Evolutionary conservation across 92 coral and sea anemone species (phyloP).

Genomic region (Parazoanthus swiftii): DNA sequence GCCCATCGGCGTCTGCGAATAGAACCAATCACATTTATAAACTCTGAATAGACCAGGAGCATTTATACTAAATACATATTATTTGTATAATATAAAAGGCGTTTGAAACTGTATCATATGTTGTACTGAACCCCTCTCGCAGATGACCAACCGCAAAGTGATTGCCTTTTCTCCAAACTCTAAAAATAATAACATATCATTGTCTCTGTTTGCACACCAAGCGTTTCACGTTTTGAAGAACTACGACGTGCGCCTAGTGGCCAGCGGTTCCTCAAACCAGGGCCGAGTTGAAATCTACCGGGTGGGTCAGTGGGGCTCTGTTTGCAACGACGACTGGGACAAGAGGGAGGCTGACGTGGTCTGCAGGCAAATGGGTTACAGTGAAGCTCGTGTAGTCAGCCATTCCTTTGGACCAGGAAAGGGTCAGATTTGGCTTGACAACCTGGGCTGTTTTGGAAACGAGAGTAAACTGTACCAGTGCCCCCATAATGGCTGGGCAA

Average conservation of each 20-base stretch:
- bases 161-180: not conserved
- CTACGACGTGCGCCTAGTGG: constrained; percentile 75
- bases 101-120: too few species aligned
- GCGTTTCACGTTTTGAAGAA: constrained; percentile 76
- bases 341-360: constrained; percentile 66
- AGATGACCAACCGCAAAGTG: too few species aligned
- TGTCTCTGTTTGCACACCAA: constrained; percentile 11
- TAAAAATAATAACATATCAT: not conserved
- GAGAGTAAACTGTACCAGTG: constrained; percentile 72
- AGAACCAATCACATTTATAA: too few species aligned
- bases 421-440: constrained; percentile 82
- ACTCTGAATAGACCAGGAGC: too few species aligned
- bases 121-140: too few species aligned
- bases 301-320: constrained; percentile 88
- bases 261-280: constrained; percentile 47
- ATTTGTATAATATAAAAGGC: too few species aligned
- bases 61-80: too few species aligned
- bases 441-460: constrained; percentile 69
- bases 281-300: constrained; percentile 87
- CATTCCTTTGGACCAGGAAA: constrained; percentile 62
- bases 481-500: constrained; percentile 84
- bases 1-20: too few species aligned
- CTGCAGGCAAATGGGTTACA: constrained; percentile 76
- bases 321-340: constrained; percentile 79
- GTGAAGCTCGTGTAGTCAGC: not conserved